Base-by-base conservation (phyloP, 2,113 vertebrate species). In the Pyxicephalus adspersus region DNA sequence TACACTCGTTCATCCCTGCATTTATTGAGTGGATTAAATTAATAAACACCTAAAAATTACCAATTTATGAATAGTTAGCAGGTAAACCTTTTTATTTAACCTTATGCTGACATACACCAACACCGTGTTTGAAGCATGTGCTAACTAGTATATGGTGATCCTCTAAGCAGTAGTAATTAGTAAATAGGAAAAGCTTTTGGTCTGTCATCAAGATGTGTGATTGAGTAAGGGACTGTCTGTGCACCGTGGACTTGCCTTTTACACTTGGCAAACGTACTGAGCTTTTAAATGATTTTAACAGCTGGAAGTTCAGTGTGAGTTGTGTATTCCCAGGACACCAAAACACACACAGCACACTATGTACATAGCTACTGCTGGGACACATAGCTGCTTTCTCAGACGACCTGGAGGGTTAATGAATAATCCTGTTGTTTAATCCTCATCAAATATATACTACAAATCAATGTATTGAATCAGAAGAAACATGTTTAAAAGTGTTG, bases 261-360 rank as follows among this genome's bases (percentile, higher is more conserved):
- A 45, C 34, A 64, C 76, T 77, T 65, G 61, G 76, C 55, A 66
- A 77, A 65, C 66, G 61, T 34, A 34, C 3, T 34, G 31, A 34
- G 38, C 38, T 45, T 57, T 23, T 31, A 63, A 80, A 80, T 80
- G 77, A 51, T 8, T 80, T 71, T 80, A 63, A 38, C 77, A 72
- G 67, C 57, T 80, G 66, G 57, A 28, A 50, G 66, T 60, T 20
- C 20, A 70, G 6, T 20, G 64, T 60, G 54, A 13, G 20, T 34
- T 57, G 54, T 57, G 25, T 70, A 26, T n/a, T 68, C 51, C 52
- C 22, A 70, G 6, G 25, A 50, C 28, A 23, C 19, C 16, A 54
- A 26, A 73, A 52, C 19, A 45, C 38, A 45, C 38, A 45, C 9
- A 1, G 38, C 38, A 45, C 38, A 17, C 57, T 58, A n/a, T 58